Percentiles rank a stretch among this genome's conserved stretches.
phyloP scores from a whole-genome alignment of 2,888 invertebrate species.

The Limenitis arthemis region DNA sequence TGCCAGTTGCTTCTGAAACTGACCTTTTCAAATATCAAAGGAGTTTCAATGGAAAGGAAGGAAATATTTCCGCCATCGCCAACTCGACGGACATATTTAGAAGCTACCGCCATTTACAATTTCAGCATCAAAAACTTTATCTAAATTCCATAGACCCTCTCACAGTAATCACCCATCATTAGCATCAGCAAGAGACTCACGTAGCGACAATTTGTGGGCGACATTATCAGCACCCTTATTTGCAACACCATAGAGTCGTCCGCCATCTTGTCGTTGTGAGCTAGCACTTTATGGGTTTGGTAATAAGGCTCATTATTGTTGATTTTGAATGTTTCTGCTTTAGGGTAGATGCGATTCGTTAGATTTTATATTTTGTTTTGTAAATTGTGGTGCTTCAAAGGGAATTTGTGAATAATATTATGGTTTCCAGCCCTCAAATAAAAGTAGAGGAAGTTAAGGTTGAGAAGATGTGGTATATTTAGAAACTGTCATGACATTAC shows the following conservation, averaged over 20 bases:
- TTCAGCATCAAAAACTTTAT: conserved; percentile 13
- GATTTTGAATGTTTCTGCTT: conserved; percentile 1
- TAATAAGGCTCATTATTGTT: conserved; percentile 13
- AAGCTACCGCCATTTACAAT: conserved; percentile 6
- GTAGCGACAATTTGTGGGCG: conserved; percentile 18
- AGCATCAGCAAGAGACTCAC: conserved; percentile 16
- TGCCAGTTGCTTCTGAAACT: no score
- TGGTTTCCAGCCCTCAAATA: background rate
- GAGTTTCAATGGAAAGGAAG: no score
- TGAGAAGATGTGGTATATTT: no score
- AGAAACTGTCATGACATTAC: no score
- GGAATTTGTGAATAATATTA: background rate
- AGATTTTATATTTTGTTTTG: conserved; percentile 6
- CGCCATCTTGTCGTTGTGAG: background rate
- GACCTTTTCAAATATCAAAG: no score
- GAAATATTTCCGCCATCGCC: background rate
- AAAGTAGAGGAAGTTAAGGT: no score
- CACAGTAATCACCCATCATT: conserved; percentile 15
- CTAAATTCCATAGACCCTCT: conserved; percentile 16
- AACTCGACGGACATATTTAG: conserved; percentile 1
- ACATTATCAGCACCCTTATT: conserved; percentile 3
- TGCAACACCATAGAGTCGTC: conserved; percentile 1
- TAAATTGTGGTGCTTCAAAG: background rate
- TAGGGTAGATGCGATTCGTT: conserved; percentile 6
- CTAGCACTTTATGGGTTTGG: conserved; percentile 5